Evolutionary conservation across 1,140 invertebrate genomes (phyloP).

Genomic region (Ceratitis capitata): DNA sequence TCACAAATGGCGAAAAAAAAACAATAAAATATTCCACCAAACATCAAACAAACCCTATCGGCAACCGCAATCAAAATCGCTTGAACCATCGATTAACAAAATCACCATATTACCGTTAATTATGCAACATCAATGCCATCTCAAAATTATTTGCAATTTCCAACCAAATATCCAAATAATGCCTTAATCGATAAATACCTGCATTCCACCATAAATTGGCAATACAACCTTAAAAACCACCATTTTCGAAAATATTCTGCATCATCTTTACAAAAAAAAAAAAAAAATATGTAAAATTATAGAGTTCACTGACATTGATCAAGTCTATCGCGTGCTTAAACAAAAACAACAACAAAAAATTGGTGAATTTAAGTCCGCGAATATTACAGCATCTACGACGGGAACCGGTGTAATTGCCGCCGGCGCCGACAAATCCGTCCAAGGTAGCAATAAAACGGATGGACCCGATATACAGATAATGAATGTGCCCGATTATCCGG

Average conservation of each 20-base stretch:
- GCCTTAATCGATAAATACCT: not conserved
- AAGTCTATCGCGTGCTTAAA: slow-evolving; percentile 92
- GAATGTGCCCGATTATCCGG: slow-evolving; percentile 49
- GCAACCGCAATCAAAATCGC: not conserved
- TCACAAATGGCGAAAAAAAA: not conserved
- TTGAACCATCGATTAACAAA: not conserved
- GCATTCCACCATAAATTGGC: not conserved
- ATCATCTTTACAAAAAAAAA: not conserved
- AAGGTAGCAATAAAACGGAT: slow-evolving; percentile 46
- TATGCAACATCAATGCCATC: not conserved
- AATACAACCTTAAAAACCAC: not conserved
- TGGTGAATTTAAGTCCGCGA: slow-evolving; percentile 77
- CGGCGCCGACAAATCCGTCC: slow-evolving; percentile 62
- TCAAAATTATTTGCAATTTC: not conserved
- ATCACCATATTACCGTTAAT: not conserved
- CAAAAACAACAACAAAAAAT: no score
- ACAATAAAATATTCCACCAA: not conserved
- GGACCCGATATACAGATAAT: slow-evolving; percentile 48
- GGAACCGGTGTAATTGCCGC: slow-evolving; percentile 58
- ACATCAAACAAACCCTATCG: not conserved
- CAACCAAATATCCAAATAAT: not conserved
- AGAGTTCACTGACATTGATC: slow-evolving; percentile 78
- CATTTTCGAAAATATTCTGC: not conserved
- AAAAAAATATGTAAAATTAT: not conserved
- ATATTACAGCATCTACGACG: slow-evolving; percentile 61